These are phyloP conservation scores for Prionailurus bengalensis DNA, from an alignment of 2,113 vertebrate genomes.

Conservation along the genomic window DNA sequence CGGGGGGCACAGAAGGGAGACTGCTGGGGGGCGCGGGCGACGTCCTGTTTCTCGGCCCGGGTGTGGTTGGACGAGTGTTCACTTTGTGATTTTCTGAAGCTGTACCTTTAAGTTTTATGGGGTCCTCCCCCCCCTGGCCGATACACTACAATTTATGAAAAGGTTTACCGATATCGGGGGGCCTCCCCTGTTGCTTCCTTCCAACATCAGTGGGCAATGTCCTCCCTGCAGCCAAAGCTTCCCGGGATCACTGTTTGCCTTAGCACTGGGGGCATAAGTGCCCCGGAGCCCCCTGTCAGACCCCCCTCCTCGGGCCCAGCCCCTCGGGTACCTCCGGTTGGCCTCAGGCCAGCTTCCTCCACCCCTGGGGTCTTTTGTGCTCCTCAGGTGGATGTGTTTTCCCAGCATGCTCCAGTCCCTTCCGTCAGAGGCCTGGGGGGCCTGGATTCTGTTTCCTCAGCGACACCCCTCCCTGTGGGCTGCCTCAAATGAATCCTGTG, in stretches of 20 bases:
- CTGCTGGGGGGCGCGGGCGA: neutral
- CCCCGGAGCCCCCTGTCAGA: neutral
- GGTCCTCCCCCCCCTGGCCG: neutral
- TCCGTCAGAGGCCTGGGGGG: neutral
- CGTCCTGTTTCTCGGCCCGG: neutral
- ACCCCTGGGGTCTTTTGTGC: slow-evolving; percentile 68
- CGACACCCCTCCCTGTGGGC: slow-evolving; percentile 67
- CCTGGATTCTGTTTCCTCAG: slow-evolving; percentile 73
- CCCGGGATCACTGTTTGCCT: neutral
- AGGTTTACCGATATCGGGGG: neutral
- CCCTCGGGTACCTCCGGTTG: slow-evolving; percentile 45
- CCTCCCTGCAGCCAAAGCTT: neutral
- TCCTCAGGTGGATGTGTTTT: slow-evolving; percentile 32
- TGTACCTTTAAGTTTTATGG: neutral
- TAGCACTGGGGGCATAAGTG: neutral
- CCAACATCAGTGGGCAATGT: neutral
- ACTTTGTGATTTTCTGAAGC: neutral
- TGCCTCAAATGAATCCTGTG: slow-evolving; percentile 62
- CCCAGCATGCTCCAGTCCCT: slow-evolving; percentile 6
- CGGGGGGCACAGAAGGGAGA: too few relatives aligned
- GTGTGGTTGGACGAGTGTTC: neutral
- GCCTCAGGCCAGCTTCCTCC: slow-evolving; percentile 71
- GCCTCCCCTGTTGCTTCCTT: neutral
- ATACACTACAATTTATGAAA: neutral
- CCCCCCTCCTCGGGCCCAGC: slow-evolving; percentile 46